Base-by-base conservation (phyloP, 2,797 vertebrate species). In the Emydoidea blandingii region DNA sequence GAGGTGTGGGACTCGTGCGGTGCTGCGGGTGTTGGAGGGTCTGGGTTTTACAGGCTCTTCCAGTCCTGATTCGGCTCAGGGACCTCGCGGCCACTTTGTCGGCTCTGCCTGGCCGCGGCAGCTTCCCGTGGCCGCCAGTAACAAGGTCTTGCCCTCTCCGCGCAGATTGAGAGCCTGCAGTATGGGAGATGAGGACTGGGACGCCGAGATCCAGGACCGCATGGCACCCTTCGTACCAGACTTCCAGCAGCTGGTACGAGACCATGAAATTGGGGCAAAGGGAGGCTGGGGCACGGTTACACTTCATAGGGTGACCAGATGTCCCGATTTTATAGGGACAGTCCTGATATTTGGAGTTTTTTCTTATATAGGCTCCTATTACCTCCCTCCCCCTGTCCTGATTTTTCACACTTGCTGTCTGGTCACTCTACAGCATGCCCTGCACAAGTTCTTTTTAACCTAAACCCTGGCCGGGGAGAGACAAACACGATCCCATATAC, bases 181-280 rank as follows among this genome's bases (percentile, higher is more conserved):
- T 65, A 97, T 97, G 97, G 81, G 72, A 25, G 88, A 94, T 52
- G 98, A 98, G 83, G 95, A 98, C 85, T 98, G 98, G 98, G 94
- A 98, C 25, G 27, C 82, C 1, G 98, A 98, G 91, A 37, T 96
- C 23, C 65, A 41, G 49, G 96, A 79, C 1, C 68, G 91, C 89
- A 8, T 44, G 3, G 57, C 94, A 1, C 14, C 83, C 29, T 12
- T 8, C 0, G 12, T 91, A 9, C 81, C 87, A 4, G 53, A 49
- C 0, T 31, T 96, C 57, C 89, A 97, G 72, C 96, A 96, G 87
- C 96, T 97, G 97, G 96, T 96, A 89, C 5, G 81, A 62, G 8
- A 12, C 41, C 41, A 8, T 44, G 72, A 65, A 5, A 41, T 12
- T 4, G 74, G 44, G 44, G 27, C 4, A 10, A 10, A 47, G 44